Conservation (phyloP, 2,113 vertebrate species). For the Trochalopteron elliotii region DNA sequence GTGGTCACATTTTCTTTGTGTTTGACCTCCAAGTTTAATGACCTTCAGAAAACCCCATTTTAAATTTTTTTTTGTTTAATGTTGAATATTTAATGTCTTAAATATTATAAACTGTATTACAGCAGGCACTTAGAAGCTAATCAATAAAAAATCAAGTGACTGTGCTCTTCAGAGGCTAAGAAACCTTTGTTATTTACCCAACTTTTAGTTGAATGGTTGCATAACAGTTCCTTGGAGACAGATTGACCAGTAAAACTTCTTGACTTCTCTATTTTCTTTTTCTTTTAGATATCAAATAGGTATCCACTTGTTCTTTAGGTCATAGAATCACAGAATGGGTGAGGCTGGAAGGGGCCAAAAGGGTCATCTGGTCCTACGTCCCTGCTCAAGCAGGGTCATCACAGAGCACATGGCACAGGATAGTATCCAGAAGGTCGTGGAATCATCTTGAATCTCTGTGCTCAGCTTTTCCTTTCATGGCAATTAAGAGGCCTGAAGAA, state of each 20-base stretch:
- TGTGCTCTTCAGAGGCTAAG: not conserved
- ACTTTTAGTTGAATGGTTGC: not conserved
- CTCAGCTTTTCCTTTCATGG: not conserved
- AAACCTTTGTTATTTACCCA: not conserved
- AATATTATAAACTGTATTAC: not conserved
- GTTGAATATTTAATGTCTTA: not conserved
- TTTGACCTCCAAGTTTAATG: not conserved
- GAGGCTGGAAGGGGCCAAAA: not conserved
- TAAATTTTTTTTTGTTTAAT: not conserved
- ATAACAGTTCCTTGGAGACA: not conserved
- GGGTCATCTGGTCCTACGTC: not conserved
- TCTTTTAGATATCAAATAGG: not conserved
- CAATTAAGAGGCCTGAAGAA: not conserved
- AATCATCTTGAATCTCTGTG: not conserved
- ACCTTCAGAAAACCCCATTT: not conserved
- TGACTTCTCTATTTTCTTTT: not conserved
- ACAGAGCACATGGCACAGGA: not conserved
- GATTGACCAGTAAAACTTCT: not conserved
- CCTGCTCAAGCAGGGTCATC: not conserved
- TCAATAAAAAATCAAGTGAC: not conserved
- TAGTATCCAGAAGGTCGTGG: rapidly evolving
- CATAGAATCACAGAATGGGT: not conserved
- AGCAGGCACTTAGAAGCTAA: constrained; percentile 7
- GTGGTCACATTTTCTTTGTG: not conserved
- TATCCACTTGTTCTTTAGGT: not conserved